Base-by-base conservation (phyloP, 1,140 invertebrate species). In the Aricia agestis region DNA sequence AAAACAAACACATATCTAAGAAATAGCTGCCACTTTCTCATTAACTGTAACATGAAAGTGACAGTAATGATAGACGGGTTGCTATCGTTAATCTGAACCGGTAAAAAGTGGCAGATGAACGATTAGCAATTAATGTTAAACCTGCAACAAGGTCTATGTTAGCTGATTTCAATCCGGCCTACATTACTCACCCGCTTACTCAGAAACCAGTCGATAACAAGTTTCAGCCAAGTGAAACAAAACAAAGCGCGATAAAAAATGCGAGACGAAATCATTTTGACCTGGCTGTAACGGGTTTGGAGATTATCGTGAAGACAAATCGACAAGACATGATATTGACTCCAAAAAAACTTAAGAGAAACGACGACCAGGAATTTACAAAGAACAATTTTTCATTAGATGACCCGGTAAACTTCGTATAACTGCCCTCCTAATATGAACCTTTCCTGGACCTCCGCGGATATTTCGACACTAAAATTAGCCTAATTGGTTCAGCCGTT, bases 121-220 rank as follows among this genome's bases (percentile, higher is more conserved):
- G 36, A 36, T 36, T 36, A 36, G 36, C 13, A 52, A 52, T 52
- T 52, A 52, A 13, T 13, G 45, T 52, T 15, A 52, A 52, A 52
- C 45, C 45, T 10, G 59, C 18, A 63, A 19, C 58, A 59, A 18
- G 58, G 18, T 59, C 58, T 25, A 25, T 11, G 59, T 63, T 63
- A 63, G 59, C 2, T 17, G 19, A 18, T 18, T 7, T 4, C 18
- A 18, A 63, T 63, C 59, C 59, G 59, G 17, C 59, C 59, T 63
- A 63, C 59, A 63, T 63, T 63, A 63, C 59, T 59, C 58, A 59
- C 58, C 10, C 59, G 59, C 59, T 63, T 63, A 63, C 17, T 18
- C 59, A 25, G 10, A 63, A 63, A 63, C 59, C 19, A 63, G 59
- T 63, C 19, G 19, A 63, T 63, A 63, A 18, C 59, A 63, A 63